Base-by-base conservation (phyloP, 2,888 invertebrate species). In the Oligia strigilis region DNA sequence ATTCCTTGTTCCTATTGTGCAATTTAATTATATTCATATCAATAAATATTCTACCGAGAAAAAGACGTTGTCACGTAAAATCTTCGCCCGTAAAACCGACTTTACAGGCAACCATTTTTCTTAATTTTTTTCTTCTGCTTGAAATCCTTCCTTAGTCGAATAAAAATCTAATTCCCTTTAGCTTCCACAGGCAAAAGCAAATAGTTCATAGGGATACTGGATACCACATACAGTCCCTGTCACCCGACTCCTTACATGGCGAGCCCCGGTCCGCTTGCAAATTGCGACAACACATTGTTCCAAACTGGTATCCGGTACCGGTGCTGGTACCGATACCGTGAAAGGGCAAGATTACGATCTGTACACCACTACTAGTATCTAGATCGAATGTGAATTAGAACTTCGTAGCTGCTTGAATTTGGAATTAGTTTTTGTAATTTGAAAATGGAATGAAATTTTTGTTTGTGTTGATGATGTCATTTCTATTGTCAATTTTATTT, bases 211-310 rank as follows among this genome's bases (percentile, higher is more conserved):
- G 76, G 85, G 81, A 84, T 78, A 84, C 64, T 75, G 85, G 84
- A 87, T 82, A 86, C 85, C 88, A 84, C 85, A 88, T 90, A 86
- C 86, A 88, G 83, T 85, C 79, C 80, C 83, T 84, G 79, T 79
- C 82, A 81, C 75, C 88, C 29, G 77, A 70, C 43, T 77, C 95
- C 95, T 77, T 95, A 95, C 85, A 96, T 90, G 96, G 96, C 82
- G 88, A 89, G 83, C 90, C 94, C 92, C 95, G 95, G 94, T 93
- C 92, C 88, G 93, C 91, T 95, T 96, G 96, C 97, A 96, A 96
- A 96, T 96, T 96, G 96, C 94, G 84, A 96, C 97, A 96, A 92
- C 92, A 92, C 94, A 96, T 96, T 96, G 96, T 96, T 94, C 93
- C 92, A 92, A 91, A 89, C 92, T 91, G 87, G 91, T 92, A 91